phyloP scores from a whole-genome alignment of 2,888 invertebrate genomes.

The Sepiola atlantica region DNA sequence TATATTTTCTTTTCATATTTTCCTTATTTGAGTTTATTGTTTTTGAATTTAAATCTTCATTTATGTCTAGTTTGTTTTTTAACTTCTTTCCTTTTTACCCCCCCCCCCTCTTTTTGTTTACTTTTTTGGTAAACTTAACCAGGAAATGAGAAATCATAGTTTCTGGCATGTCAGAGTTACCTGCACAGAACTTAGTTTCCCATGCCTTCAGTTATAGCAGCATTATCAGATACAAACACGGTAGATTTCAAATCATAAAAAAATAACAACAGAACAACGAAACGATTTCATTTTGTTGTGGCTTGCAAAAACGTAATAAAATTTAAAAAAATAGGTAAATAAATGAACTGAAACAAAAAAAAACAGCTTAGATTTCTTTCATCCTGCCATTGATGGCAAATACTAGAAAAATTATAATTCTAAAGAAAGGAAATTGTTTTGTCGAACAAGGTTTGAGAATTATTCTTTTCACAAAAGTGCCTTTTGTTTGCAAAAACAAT shows the following conservation, averaged over 20 bases:
- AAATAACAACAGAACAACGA: neutral
- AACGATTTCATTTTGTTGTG: slow-evolving; percentile 14
- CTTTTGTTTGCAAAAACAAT: slow-evolving; percentile 23
- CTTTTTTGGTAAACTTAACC: slow-evolving; percentile 33
- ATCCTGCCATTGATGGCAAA: slow-evolving; percentile 38
- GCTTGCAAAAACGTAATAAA: neutral
- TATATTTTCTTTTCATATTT: neutral
- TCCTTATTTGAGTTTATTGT: neutral
- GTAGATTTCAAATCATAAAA: slow-evolving; percentile 42
- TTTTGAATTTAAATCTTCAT: neutral
- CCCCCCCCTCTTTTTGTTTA: neutral
- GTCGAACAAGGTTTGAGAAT: slow-evolving; percentile 45
- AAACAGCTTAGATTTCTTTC: slow-evolving; percentile 34
- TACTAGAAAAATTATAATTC: slow-evolving; percentile 33
- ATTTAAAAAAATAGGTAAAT: too few species aligned
- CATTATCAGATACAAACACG: slow-evolving; percentile 24
- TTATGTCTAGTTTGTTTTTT: neutral
- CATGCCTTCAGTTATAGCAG: slow-evolving; percentile 38
- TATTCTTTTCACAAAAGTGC: slow-evolving; percentile 34
- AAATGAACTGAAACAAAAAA: neutral
- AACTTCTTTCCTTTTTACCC: too few species aligned
- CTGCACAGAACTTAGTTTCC: slow-evolving; percentile 44
- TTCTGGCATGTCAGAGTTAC: slow-evolving; percentile 39
- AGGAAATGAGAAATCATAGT: slow-evolving; percentile 46
- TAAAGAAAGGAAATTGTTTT: slow-evolving; percentile 46